Base-by-base conservation (phyloP, 1,140 invertebrate species). In the Eufriesea mexicana region DNA sequence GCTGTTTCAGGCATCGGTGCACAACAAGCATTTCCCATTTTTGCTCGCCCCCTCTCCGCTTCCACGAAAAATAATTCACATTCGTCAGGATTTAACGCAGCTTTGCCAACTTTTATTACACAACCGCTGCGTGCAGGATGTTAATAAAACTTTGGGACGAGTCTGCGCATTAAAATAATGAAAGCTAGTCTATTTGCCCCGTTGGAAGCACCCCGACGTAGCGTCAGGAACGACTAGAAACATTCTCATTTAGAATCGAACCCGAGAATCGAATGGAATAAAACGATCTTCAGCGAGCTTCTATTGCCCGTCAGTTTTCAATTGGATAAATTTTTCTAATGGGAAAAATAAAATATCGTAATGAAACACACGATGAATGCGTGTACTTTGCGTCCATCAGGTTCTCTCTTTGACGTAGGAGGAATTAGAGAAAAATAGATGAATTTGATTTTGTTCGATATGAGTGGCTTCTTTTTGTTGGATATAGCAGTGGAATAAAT, bases 71-170 rank as follows among this genome's bases (percentile, higher is more conserved):
- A 70, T 68, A 68, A 78, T 70, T 70, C 76, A 42, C 76, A 78
- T 78, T 55, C 64, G 64, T 47, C 45, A 28, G 64, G 42, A 79
- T 79, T 70, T 79, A 79, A 70, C 64, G 66, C 51, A 57, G 62
- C 54, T 68, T 59, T 47, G n/a, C 42, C 51, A 70, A 79, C 76
- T 79, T 79, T 70, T 49, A 70, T 70, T 79, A 79, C 54, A 35
- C 18, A 6, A 6, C 10, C 47, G 25, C 12, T 68, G 51, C 49
- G 18, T 47, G 42, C n/a, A 23, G 45, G 10, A 47, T 42, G 42
- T 79, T 79, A 79, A 70, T 70, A 79, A 79, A 79, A 79, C 35
- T 70, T 79, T 42, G 35, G 35, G 45, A 45, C 18, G 49, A 25
- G 28, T 25, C 64, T 49, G 51, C 49, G 64, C 18, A 70, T 79